Base-by-base conservation (phyloP, 2,888 invertebrate species). In the Tenthredo distinguenda region DNA sequence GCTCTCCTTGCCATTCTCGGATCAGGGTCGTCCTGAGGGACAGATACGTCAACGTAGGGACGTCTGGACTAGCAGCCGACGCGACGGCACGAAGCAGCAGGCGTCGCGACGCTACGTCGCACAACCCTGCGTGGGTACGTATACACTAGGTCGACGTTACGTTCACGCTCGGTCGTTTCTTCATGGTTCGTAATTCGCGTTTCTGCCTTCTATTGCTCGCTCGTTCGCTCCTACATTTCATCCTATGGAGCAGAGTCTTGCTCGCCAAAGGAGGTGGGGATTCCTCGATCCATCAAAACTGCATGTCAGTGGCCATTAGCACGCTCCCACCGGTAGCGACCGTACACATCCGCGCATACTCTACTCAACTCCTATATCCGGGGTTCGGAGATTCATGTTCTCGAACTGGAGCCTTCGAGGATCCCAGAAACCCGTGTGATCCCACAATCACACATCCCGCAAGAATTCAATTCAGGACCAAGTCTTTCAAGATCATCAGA, bases 281-380 rank as follows among this genome's bases (percentile, higher is more conserved):
- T 90, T 93, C 92, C 92, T 92, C 94, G 94, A 95, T 95, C 95
- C 95, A 95, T 95, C 95, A 95, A 95, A 94, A 94, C 93, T 93
- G 93, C 94, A 94, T 94, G 95, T 95, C 95, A 95, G 95, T 95
- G 95, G 95, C 95, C 95, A 95, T 95, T 95, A 95, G 95, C 94
- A 94, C 94, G 94, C 94, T 94, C 94, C 94, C 94, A 94, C 88
- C 90, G 91, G 91, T 76, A 79, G 76, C 85, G 89, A 71, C 90
- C 89, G 89, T 89, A 88, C 90, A 83, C 68, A 83, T 83, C 83
- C 83, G 47, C 68, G 83, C 47, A 37, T 62, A 58, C 81, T 62
- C 81, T 34, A 37, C 81, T 37, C 58, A 50, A 55, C 58, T 62
- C 21, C 81, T 62, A 62, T 58, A 62, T 58, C 50, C 40, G 62